Percentiles rank a stretch among this genome's conserved stretches.
These are phyloP conservation scores for Vesta saturnalis DNA, from an alignment of 2,888 invertebrate genomes.

Conservation along the genomic window DNA sequence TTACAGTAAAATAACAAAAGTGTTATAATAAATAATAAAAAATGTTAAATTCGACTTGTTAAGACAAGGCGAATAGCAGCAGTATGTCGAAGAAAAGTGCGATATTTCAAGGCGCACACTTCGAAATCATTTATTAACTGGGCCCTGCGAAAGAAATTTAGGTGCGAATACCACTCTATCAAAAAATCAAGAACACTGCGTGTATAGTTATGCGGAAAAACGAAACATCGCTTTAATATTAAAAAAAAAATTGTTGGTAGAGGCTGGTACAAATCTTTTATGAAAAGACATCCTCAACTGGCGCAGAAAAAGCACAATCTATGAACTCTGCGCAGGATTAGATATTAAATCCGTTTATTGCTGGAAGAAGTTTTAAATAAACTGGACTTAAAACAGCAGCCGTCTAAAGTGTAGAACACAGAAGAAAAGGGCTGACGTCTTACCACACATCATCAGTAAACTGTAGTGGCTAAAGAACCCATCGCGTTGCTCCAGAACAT, in stretches of 20 bases:
- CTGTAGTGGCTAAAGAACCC: conserved; percentile 44
- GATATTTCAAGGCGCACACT: no score
- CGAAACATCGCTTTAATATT: conserved; percentile 7
- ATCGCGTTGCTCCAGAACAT: conserved; percentile 47
- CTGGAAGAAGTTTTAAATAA: not conserved
- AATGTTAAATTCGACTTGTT: not conserved
- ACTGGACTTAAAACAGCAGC: conserved; percentile 33
- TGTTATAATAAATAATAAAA: not conserved
- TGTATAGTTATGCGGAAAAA: not conserved
- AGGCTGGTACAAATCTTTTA: conserved; percentile 6
- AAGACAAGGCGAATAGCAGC: not conserved
- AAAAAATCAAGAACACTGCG: no score
- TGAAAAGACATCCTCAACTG: conserved; percentile 38
- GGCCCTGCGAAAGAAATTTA: no score
- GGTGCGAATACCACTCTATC: no score
- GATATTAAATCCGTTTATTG: conserved; percentile 24
- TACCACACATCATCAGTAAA: conserved; percentile 42
- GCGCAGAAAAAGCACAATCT: conserved; percentile 44
- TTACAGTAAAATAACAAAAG: no score
- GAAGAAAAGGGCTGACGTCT: conserved; percentile 47
- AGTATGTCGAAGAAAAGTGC: not conserved
- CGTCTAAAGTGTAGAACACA: conserved; percentile 45
- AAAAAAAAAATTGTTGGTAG: conserved; percentile 10
- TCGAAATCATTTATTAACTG: no score
- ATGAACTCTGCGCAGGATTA: no score